Evolutionary conservation across 1,140 invertebrate genomes (phyloP), one percentile per base, ranked within the genome.

Genomic region (Micrasema longulum): DNA sequence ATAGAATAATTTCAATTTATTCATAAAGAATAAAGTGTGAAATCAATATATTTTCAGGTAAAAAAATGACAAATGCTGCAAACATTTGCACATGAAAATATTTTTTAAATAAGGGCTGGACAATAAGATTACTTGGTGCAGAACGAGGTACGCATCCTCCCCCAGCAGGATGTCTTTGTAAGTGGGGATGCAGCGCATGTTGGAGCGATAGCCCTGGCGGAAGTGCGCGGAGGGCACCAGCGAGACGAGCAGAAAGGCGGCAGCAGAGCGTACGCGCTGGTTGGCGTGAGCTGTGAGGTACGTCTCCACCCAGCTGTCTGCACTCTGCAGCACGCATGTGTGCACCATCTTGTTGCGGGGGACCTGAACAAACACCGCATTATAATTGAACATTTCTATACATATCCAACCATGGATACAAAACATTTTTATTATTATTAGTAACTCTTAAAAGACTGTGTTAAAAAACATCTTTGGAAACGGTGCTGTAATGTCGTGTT

Each of bases 311-410:
- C 95, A 97, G 2, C 88, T 91, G 62, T 97, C 94, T 74, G 96
- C 88, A 11, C 92, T 93, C 77, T 91, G 91, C 9, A 98, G 85
- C 0, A 96, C 94, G 92, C 94, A 97, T 45, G 91, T 87, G 81
- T 96, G 94, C 0, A 94, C 93, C 22, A 95, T 86, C 81, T 96
- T 95, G 81, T 96, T 97, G 41, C 95, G 87, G 0, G 95, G 93
- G 2, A 95, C 89, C 83, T 84, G 52, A 10, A 31, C 26, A 31
- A n/a, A n/a, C n/a, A n/a, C n/a, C n/a, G n/a, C n/a, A n/a, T n/a
- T n/a, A n/a, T n/a, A n/a, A n/a, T n/a, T n/a, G n/a, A n/a, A n/a
- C n/a, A n/a, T n/a, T n/a, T n/a, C n/a, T n/a, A n/a, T n/a, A n/a
- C n/a, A n/a, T n/a, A n/a, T n/a, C n/a, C n/a, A n/a, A n/a, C n/a